phyloP scores from a whole-genome alignment of 64 coral and sea anemone species.

The Stichodactyla mertensii region DNA sequence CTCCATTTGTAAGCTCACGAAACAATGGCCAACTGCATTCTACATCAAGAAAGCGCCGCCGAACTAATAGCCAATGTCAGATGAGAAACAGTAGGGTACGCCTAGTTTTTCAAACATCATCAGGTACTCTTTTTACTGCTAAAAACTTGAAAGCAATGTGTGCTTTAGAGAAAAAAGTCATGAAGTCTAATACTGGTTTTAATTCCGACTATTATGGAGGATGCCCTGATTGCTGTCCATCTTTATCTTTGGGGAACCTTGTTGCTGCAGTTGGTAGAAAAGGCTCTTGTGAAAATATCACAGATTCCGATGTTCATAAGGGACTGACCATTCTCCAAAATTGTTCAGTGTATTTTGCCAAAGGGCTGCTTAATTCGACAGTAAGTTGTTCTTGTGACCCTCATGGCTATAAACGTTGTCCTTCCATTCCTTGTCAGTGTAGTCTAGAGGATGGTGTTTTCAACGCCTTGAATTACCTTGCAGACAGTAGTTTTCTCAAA shows the following conservation, averaged over 20 bases:
- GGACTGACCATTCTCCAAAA: conserved; percentile 31
- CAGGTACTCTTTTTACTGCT: conserved; percentile 38
- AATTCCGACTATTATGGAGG: neutral
- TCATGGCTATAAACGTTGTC: conserved; percentile 3
- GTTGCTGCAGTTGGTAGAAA: conserved; percentile 49
- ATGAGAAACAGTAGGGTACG: neutral
- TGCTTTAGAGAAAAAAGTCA: conserved; percentile 49
- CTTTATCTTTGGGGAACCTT: conserved; percentile 55
- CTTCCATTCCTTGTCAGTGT: conserved; percentile 39
- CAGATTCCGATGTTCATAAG: conserved; percentile 42
- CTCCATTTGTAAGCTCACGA: neutral
- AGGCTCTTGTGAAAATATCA: conserved; percentile 53
- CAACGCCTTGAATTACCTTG: conserved; percentile 50
- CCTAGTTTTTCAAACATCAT: conserved; percentile 54
- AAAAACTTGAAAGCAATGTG: conserved; percentile 59
- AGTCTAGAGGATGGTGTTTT: conserved; percentile 47
- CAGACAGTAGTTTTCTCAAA: conserved; percentile 53
- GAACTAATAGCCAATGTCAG: neutral
- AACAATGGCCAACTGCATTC: too few species aligned
- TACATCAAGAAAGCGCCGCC: neutral
- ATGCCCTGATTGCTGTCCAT: conserved; percentile 21
- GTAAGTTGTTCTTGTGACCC: neutral
- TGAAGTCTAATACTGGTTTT: conserved; percentile 5
- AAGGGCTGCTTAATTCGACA: conserved; percentile 22
- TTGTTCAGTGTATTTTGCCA: conserved; percentile 44